These are phyloP conservation scores for Zingel zingel DNA, from an alignment of 2,113 vertebrate genomes.

Conservation along the genomic window DNA sequence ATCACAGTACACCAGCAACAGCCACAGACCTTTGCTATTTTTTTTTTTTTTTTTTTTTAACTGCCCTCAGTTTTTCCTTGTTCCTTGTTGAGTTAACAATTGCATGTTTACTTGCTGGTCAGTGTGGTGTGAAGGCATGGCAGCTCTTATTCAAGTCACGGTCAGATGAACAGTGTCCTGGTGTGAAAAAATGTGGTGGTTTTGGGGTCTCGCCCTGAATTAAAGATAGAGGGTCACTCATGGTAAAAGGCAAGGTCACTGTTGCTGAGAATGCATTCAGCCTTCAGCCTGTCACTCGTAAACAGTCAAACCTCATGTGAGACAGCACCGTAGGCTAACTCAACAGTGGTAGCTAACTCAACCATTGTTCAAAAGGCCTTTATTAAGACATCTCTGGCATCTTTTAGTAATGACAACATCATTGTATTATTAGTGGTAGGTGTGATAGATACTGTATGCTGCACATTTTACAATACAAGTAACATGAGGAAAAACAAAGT, in stretches of 20 bases:
- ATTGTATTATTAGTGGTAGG: neutral
- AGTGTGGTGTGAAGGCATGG: constrained; percentile 49
- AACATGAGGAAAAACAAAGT: neutral
- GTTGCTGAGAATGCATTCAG: constrained; percentile 64
- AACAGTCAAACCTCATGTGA: constrained; percentile 57
- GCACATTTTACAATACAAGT: neutral
- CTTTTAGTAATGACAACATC: neutral
- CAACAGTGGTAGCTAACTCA: neutral
- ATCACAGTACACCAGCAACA: constrained; percentile 14
- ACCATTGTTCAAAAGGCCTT: constrained; percentile 7
- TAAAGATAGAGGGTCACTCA: constrained; percentile 74
- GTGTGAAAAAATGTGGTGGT: constrained; percentile 64
- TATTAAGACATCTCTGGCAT: neutral
- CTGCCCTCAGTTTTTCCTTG: neutral
- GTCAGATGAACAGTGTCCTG: constrained; percentile 56
- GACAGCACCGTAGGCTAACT: constrained; percentile 19
- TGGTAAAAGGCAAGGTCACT: constrained; percentile 83
- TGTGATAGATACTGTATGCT: neutral
- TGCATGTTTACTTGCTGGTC: constrained; percentile 53
- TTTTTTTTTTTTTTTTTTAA: constrained; percentile 15
- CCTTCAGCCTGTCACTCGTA: constrained; percentile 69
- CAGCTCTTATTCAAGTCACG: constrained; percentile 56
- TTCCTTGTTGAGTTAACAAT: constrained; percentile 40
- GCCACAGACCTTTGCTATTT: constrained; percentile 5
- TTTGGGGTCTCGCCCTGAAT: constrained; percentile 68